Evolutionary conservation across 2,113 vertebrate genomes (phyloP).

Genomic region (Girardinichthys multiradiatus): DNA sequence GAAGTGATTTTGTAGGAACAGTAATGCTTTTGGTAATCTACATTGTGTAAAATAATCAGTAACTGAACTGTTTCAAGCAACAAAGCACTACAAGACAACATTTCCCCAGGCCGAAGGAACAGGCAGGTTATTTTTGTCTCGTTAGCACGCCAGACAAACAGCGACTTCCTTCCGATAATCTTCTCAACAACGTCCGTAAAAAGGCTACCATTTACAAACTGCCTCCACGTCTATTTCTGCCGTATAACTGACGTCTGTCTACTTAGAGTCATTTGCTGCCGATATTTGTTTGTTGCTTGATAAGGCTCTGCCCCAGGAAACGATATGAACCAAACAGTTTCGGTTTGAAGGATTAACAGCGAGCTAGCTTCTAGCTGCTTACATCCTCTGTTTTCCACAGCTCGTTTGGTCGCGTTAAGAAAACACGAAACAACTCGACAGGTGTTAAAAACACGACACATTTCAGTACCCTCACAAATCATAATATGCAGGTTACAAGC

Average conservation of each 20-base stretch:
- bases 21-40: background rate
- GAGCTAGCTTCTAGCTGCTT: conserved; percentile 68
- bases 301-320: background rate
- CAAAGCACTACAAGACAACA: background rate
- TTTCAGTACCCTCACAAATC: rapidly evolving
- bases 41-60: no score
- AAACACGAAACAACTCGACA: conserved; percentile 22
- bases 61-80: no score
- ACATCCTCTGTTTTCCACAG: conserved; percentile 18
- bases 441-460: rapidly evolving
- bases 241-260: rapidly evolving
- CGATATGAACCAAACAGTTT: conserved; percentile 11
- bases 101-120: background rate
- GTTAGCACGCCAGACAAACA: conserved; percentile 16
- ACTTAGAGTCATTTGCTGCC: background rate
- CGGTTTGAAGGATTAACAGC: conserved; percentile 29
- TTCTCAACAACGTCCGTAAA: conserved; percentile 48
- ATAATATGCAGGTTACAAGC: background rate
- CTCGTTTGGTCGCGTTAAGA: conserved; percentile 9
- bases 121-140: conserved; percentile 16
- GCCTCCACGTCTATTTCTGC: background rate
- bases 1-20: background rate
- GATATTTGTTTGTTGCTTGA: rapidly evolving
- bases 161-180: conserved; percentile 47
- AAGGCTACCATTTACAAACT: conserved; percentile 31